phyloP scores from a whole-genome alignment of 2,888 invertebrate genomes.

The Isotomurus palustris region DNA sequence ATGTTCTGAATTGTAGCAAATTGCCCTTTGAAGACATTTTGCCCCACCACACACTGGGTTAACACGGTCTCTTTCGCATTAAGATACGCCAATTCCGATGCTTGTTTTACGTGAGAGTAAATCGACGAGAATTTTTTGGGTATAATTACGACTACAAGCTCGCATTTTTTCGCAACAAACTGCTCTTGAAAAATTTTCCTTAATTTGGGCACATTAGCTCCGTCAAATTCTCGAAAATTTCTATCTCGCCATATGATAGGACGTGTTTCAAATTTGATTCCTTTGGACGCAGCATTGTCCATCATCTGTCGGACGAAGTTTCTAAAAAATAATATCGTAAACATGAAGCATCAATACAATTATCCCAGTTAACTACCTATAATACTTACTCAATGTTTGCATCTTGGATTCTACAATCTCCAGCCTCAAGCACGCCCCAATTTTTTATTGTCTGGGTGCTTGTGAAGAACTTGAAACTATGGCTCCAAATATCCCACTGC shows the following conservation, averaged over 20 bases:
- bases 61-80: slow-evolving; percentile 41
- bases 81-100: slow-evolving; percentile 32
- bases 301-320: neutral
- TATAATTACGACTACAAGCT: slow-evolving; percentile 13
- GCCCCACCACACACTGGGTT: slow-evolving; percentile 50
- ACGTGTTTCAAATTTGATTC: neutral
- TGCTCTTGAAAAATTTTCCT: neutral
- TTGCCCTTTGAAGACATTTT: slow-evolving; percentile 3
- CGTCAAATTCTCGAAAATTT: neutral
- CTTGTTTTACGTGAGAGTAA: slow-evolving; percentile 25
- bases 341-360: neutral
- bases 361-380: neutral
- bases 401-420: slow-evolving; percentile 6
- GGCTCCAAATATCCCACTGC: slow-evolving; percentile 33
- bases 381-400: slow-evolving; percentile 1
- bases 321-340: neutral
- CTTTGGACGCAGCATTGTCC: slow-evolving; percentile 4
- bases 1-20: slow-evolving; percentile 47
- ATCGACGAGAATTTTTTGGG: slow-evolving; percentile 9
- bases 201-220: slow-evolving; percentile 1
- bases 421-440: slow-evolving; percentile 31
- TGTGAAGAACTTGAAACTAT: slow-evolving; percentile 19
- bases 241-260: neutral
- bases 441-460: slow-evolving; percentile 5
- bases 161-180: neutral